A percentile compares a stretch with the other conserved stretches of the same genome.
Evolutionary conservation across 2,888 invertebrate species (phyloP).

Genomic region (Drepana falcataria): DNA sequence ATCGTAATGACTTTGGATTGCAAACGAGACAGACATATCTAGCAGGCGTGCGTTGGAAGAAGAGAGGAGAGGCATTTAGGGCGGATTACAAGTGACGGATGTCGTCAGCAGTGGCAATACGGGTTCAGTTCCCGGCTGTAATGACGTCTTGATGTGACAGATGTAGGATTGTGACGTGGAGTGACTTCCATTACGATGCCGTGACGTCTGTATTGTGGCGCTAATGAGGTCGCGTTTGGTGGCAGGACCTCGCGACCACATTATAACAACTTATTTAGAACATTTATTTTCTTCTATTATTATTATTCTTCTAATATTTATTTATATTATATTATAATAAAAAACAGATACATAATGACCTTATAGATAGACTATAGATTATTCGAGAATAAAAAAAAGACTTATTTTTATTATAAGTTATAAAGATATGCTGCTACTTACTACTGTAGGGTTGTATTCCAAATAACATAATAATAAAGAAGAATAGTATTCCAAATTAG

Average conservation of each 20-base stretch:
- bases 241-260: neutral
- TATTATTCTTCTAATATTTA: no score
- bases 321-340: no score
- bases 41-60: slow-evolving; percentile 13
- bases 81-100: slow-evolving; percentile 46
- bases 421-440: no score
- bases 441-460: no score
- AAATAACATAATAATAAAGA: no score
- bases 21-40: slow-evolving; percentile 33
- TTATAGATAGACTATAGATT: no score
- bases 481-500: no score
- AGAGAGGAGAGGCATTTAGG: slow-evolving; percentile 32
- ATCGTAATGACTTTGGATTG: slow-evolving; percentile 48
- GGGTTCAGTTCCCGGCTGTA: slow-evolving; percentile 41
- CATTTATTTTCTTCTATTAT: no score
- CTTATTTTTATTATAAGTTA: no score
- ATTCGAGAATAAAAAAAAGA: no score
- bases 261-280: no score
- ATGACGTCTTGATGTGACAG: slow-evolving; percentile 66
- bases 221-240: neutral
- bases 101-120: slow-evolving; percentile 46
- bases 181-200: slow-evolving; percentile 22
- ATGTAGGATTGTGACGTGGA: slow-evolving; percentile 29
- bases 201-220: slow-evolving; percentile 1
- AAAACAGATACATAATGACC: no score